A percentile compares a stretch with the other conserved stretches of the same genome.
phyloP scores from a whole-genome alignment of 2,888 invertebrate genomes.

The Nomada ruficornis region DNA sequence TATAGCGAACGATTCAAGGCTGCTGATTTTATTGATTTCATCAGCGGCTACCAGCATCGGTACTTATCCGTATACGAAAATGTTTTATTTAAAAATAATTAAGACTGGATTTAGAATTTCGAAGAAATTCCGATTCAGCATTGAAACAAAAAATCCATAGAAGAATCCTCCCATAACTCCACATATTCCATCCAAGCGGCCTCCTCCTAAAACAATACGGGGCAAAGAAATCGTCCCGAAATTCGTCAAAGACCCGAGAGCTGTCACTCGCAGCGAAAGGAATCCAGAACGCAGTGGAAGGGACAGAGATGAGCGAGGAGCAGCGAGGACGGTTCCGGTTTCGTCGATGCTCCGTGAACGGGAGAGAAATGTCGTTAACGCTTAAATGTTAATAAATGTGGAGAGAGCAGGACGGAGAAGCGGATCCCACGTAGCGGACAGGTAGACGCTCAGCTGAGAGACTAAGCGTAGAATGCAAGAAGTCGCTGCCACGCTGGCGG shows the following conservation, averaged over 20 bases:
- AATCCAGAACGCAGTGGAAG: slow-evolving; percentile 6
- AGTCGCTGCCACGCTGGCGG: slow-evolving; percentile 77
- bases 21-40: no score
- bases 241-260: neutral
- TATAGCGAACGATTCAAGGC: no score
- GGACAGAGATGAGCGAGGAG: slow-evolving; percentile 15
- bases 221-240: neutral
- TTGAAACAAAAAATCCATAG: no score
- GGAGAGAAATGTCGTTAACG: slow-evolving; percentile 82
- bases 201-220: no score
- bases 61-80: no score
- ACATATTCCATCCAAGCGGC: no score
- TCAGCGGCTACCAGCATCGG: no score
- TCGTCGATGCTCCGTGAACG: slow-evolving; percentile 62
- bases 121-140: no score
- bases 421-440: slow-evolving; percentile 73
- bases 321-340: slow-evolving; percentile 65
- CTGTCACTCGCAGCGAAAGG: slow-evolving; percentile 42
- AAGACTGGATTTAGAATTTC: no score
- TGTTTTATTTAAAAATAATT: no score
- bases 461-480: slow-evolving; percentile 75
- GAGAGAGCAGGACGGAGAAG: slow-evolving; percentile 65
- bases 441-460: slow-evolving; percentile 78
- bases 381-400: slow-evolving; percentile 84
- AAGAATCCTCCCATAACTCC: no score